A percentile compares a stretch with the other conserved stretches of the same genome.
Conservation (phyloP, 2,888 invertebrate genomes). For the Stenotaenia linearis region DNA sequence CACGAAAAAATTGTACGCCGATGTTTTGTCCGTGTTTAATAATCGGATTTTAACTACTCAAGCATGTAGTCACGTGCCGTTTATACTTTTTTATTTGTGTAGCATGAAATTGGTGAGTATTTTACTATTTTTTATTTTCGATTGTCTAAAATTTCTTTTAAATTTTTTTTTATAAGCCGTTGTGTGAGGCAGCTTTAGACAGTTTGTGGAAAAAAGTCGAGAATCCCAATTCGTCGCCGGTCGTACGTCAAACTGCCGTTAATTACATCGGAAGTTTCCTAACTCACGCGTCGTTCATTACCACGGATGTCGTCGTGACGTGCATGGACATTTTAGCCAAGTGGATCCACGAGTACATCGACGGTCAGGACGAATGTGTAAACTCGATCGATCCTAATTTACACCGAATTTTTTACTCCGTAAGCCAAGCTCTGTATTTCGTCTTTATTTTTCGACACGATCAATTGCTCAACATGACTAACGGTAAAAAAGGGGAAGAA, state of each 20-base stretch:
- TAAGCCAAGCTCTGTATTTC: constrained; percentile 90
- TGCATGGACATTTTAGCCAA: constrained; percentile 64
- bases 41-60: constrained; percentile 74
- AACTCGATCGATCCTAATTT: constrained; percentile 57
- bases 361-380: constrained; percentile 48
- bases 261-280: constrained; percentile 69
- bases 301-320: constrained; percentile 58
- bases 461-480: constrained; percentile 68
- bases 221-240: constrained; percentile 58
- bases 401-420: constrained; percentile 83
- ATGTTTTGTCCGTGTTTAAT: constrained; percentile 67
- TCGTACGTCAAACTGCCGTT: constrained; percentile 64
- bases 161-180: constrained; percentile 39
- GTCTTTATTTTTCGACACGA: constrained; percentile 82
- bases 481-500: constrained; percentile 56
- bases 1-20: constrained; percentile 58
- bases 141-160: too few relatives aligned
- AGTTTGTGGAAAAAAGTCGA: constrained; percentile 68
- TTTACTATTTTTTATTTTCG: too few relatives aligned
- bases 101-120: constrained; percentile 57
- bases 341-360: constrained; percentile 81
- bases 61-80: constrained; percentile 73
- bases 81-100: constrained; percentile 66
- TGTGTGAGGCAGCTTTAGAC: constrained; percentile 61
- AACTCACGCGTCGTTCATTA: constrained; percentile 54